Evolutionary conservation across 2,113 vertebrate genomes (phyloP).

Genomic region (Scortum barcoo): DNA sequence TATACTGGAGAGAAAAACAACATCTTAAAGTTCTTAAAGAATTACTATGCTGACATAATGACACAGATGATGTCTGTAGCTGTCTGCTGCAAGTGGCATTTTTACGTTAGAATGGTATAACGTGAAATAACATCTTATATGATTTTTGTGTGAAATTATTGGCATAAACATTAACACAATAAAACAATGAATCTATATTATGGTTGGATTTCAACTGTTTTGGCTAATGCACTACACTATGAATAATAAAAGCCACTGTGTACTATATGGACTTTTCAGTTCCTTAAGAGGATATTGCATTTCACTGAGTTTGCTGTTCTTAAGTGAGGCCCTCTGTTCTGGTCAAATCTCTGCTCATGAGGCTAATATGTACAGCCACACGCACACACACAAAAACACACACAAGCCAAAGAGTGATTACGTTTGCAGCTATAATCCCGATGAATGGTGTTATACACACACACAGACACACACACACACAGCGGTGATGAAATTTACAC

Average conservation of each 20-base stretch:
- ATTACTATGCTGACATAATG: background rate
- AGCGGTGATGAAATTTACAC: slow-evolving; percentile 21
- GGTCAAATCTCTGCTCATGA: slow-evolving; percentile 70
- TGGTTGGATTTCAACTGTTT: background rate
- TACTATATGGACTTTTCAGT: slow-evolving; percentile 24
- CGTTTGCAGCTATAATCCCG: slow-evolving; percentile 41
- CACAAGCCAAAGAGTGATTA: slow-evolving; percentile 45
- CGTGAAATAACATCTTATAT: background rate
- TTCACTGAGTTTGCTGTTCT: slow-evolving; percentile 63
- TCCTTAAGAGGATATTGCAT: slow-evolving; percentile 65
- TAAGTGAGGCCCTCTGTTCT: slow-evolving; percentile 37
- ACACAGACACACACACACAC: slow-evolving; percentile 14
- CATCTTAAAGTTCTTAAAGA: background rate
- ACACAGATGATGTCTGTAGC: background rate
- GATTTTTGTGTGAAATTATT: background rate
- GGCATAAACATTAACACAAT: background rate
- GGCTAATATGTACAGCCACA: slow-evolving; percentile 36
- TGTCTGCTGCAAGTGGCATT: background rate
- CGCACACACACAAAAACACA: background rate
- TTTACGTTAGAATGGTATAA: background rate
- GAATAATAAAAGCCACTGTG: slow-evolving; percentile 46
- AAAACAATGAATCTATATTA: background rate
- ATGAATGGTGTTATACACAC: slow-evolving; percentile 39
- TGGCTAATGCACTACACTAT: slow-evolving; percentile 46
- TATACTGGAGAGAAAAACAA: background rate